Evolutionary conservation across 2,888 invertebrate species (phyloP).

Genomic region (Leucophora obtusa): DNA sequence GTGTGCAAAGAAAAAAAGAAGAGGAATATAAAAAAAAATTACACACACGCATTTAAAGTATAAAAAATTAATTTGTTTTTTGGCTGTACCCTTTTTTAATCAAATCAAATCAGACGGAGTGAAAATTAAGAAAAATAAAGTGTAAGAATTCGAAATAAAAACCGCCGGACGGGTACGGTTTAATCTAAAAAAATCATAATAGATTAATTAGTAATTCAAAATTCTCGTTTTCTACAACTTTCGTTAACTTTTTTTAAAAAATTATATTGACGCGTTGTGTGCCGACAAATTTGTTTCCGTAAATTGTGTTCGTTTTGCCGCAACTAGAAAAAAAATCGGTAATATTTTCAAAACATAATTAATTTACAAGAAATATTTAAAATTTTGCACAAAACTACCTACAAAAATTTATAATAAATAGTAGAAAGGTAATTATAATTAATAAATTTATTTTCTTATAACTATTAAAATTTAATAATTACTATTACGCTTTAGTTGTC

Average conservation of each 20-base stretch:
- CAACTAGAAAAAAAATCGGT: constrained; percentile 42
- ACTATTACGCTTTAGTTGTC: not conserved
- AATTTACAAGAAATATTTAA: not conserved
- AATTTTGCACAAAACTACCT: not conserved
- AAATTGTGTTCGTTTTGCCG: constrained; percentile 18
- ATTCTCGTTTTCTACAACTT: not conserved
- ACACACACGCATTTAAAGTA: constrained; percentile 2
- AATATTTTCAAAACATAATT: constrained; percentile 2
- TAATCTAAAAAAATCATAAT: not conserved
- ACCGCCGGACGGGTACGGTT: not conserved
- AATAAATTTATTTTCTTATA: not conserved
- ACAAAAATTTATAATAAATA: no score
- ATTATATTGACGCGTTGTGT: constrained; percentile 52
- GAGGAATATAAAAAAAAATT: constrained; percentile 15
- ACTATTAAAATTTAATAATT: not conserved
- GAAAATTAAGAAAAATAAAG: constrained; percentile 7
- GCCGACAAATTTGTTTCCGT: constrained; percentile 16
- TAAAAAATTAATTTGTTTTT: constrained; percentile 6
- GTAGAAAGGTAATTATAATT: no score
- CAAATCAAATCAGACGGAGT: constrained; percentile 45
- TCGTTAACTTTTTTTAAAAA: constrained; percentile 15
- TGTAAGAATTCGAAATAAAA: not conserved
- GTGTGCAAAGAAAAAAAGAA: constrained; percentile 35
- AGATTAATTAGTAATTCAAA: constrained; percentile 24
- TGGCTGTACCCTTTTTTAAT: constrained; percentile 47